A percentile compares a stretch with the other conserved stretches of the same genome.
phyloP scores from a whole-genome alignment of 1,140 invertebrate species.

The Tachypleus tridentatus region DNA sequence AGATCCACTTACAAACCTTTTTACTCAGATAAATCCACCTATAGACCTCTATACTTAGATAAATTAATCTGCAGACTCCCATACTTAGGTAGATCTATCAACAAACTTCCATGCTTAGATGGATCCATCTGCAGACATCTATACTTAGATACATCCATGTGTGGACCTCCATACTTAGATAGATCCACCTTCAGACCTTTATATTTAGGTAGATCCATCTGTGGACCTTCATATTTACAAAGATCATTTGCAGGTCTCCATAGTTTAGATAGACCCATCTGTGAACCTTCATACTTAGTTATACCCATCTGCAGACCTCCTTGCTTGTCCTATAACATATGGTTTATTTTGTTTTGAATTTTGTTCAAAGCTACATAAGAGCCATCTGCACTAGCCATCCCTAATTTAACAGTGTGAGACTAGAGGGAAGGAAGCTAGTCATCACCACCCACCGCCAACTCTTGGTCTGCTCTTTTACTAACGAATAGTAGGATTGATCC shows the following conservation, averaged over 20 bases:
- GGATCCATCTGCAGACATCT: not conserved
- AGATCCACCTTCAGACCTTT: not conserved
- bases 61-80: not conserved
- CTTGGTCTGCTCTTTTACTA: too few relatives aligned
- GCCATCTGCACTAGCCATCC: too few relatives aligned
- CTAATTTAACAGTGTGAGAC: too few relatives aligned
- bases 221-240: not conserved
- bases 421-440: too few relatives aligned
- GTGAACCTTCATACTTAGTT: not conserved
- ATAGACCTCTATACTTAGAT: too few relatives aligned
- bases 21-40: too few relatives aligned
- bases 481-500: too few relatives aligned
- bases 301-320: not conserved
- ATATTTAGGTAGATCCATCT: not conserved
- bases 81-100: not conserved
- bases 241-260: not conserved
- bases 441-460: too few relatives aligned
- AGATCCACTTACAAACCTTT: too few relatives aligned
- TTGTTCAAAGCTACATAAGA: too few relatives aligned
- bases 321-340: not conserved
- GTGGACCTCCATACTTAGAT: not conserved
- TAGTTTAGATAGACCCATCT: not conserved
- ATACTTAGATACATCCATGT: too few relatives aligned
- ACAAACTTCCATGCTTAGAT: not conserved
- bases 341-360: too few relatives aligned